Evolutionary conservation across 2,113 vertebrate genomes (phyloP), one percentile per base, ranked within the genome.

Genomic region (Takifugu flavidus): DNA sequence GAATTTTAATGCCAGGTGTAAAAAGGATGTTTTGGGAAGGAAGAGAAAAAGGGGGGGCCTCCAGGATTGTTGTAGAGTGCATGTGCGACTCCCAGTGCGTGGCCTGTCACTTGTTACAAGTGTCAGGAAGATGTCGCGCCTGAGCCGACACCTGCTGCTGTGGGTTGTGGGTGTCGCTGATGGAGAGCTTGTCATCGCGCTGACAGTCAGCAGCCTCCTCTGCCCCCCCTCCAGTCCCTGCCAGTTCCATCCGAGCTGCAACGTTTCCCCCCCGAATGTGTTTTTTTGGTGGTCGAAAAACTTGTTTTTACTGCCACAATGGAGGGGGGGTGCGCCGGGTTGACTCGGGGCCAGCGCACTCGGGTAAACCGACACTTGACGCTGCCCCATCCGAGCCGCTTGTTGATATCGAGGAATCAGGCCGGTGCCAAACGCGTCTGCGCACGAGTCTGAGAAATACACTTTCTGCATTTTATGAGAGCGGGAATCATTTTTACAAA

Each of bases 61-160:
- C 43, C 13, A 44, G 5, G 29, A 31, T 6, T 31, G 2, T 31
- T 2, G 34, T 11, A 39, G 34, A 10, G 34, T 39, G 14, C 44
- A 45, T 45, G 12, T n/a, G 53, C 6, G 44, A n/a, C 44, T 50
- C 13, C 56, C 49, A 11, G 28, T 68, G 63, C 59, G 52, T 62
- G 46, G 61, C 55, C 56, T 25, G 53, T 83, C 72, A 67, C 74
- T 84, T 72, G 77, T 82, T 69, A 72, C 53, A 65, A 71, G 77
- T 80, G 79, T 80, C 59, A 59, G 60, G 59, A 53, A 68, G 59
- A 62, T 80, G 53, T 79, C 62, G 68, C 80, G 78, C 75, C 67
- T 62, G 62, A 28, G 51, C 50, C 56, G 6, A 57, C 80, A 79
- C 78, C 80, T 82, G 70, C 69, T 63, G 68, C 67, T 64, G 45